phyloP scores from a whole-genome alignment of 2,113 vertebrate species.

The Mixornis gularis region DNA sequence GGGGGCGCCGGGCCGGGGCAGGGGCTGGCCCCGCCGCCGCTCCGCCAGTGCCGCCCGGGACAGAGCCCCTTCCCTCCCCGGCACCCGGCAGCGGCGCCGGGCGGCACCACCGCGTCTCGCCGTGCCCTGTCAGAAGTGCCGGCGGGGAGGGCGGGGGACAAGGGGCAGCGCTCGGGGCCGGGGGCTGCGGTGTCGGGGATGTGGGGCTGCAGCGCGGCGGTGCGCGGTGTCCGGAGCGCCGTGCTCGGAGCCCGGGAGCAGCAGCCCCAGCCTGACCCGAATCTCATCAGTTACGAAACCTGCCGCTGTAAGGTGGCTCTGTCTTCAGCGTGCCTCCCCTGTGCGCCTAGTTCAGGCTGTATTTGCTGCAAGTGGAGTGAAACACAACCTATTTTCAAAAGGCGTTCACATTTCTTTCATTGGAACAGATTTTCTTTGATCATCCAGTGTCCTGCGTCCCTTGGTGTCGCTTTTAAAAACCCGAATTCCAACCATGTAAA shows the following conservation, averaged over 20 bases:
- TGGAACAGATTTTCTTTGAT: background rate
- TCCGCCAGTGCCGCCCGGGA: background rate
- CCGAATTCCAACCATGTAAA: background rate
- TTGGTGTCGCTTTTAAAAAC: background rate
- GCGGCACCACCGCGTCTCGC: background rate
- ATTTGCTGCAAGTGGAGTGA: background rate
- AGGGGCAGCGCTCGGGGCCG: background rate
- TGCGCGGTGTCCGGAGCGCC: background rate
- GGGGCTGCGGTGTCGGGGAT: background rate
- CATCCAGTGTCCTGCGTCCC: fast-evolving
- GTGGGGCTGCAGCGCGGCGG: background rate
- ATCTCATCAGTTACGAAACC: background rate
- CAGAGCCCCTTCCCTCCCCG: background rate
- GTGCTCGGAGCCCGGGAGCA: background rate
- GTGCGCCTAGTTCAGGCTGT: background rate
- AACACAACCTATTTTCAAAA: fast-evolving
- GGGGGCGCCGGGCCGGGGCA: background rate
- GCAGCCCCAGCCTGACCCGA: background rate
- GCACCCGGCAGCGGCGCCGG: background rate
- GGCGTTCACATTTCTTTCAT: background rate
- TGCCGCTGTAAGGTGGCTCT: background rate
- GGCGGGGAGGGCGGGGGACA: background rate
- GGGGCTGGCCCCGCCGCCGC: background rate
- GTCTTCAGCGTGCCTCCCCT: background rate
- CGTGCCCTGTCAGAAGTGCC: background rate